phyloP scores from a whole-genome alignment of 2,113 vertebrate genomes.

The Mesocricetus auratus region DNA sequence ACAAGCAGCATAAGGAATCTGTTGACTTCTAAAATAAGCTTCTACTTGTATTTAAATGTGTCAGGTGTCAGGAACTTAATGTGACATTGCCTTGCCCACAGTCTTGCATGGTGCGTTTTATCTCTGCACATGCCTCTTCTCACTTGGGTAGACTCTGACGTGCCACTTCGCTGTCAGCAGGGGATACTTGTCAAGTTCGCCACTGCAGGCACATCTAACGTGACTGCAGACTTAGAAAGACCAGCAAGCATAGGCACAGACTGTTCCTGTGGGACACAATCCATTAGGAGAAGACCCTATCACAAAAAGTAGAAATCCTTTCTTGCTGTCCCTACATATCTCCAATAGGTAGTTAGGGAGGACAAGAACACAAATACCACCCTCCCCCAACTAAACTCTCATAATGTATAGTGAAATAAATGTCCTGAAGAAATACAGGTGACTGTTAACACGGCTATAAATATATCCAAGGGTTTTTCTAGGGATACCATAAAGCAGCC shows the following conservation, averaged over 20 bases:
- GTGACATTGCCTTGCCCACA: not conserved
- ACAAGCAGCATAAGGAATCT: not conserved
- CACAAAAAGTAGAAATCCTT: not conserved
- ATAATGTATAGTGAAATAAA: constrained; percentile 74
- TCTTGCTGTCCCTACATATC: not conserved
- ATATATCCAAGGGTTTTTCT: constrained; percentile 83
- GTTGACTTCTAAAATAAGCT: constrained; percentile 21
- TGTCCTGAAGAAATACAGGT: constrained; percentile 71
- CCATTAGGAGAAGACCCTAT: not conserved
- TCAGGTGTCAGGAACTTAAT: not conserved
- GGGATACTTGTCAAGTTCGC: constrained; percentile 27
- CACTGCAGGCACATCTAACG: not conserved
- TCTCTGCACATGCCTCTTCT: constrained; percentile 25
- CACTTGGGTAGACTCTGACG: constrained; percentile 17
- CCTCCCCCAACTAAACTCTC: constrained; percentile 58
- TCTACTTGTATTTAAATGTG: not conserved
- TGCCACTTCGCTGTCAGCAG: constrained; percentile 52
- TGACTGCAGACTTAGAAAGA: not conserved
- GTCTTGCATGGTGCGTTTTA: constrained; percentile 24
- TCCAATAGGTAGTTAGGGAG: constrained; percentile 1
- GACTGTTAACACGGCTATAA: constrained; percentile 80
- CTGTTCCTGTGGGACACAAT: not conserved
- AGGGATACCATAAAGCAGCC: constrained; percentile 83
- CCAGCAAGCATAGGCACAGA: not conserved
- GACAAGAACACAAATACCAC: constrained; percentile 30